Conservation (phyloP, 2,797 vertebrate species). For the Chiloscyllium punctatum region DNA sequence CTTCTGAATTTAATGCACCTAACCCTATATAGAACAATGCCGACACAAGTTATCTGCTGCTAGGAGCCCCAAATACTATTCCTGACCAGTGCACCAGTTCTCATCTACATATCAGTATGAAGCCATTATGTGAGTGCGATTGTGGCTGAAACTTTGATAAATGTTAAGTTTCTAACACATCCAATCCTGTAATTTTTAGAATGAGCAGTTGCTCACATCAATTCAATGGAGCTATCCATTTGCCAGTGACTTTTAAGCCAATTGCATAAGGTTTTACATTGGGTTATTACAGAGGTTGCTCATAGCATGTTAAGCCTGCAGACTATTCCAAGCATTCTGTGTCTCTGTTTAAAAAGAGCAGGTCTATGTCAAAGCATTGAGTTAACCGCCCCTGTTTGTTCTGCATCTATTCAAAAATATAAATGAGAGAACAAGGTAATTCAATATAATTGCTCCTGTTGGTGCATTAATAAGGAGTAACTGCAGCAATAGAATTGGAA, state of each 20-base stretch:
- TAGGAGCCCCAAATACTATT: not conserved
- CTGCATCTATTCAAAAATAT: not conserved
- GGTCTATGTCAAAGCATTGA: not conserved
- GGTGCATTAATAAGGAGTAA: not conserved
- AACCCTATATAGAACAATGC: not conserved
- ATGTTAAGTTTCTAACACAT: not conserved
- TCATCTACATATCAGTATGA: not conserved
- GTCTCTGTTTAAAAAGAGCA: not conserved
- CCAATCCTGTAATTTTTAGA: too few relatives aligned
- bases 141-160: not conserved
- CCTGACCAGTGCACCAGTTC: not conserved
- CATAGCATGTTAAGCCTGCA: not conserved
- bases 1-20: not conserved
- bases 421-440: not conserved
- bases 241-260: not conserved
- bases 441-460: not conserved
- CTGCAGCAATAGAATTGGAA: not conserved
- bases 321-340: not conserved
- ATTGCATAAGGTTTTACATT: too few relatives aligned
- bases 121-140: not conserved
- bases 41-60: not conserved
- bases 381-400: not conserved
- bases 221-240: not conserved
- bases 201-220: not conserved
- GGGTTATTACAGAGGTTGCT: not conserved